Evolutionary conservation across 1,140 invertebrate genomes (phyloP).

Genomic region (Achatina immaculata): DNA sequence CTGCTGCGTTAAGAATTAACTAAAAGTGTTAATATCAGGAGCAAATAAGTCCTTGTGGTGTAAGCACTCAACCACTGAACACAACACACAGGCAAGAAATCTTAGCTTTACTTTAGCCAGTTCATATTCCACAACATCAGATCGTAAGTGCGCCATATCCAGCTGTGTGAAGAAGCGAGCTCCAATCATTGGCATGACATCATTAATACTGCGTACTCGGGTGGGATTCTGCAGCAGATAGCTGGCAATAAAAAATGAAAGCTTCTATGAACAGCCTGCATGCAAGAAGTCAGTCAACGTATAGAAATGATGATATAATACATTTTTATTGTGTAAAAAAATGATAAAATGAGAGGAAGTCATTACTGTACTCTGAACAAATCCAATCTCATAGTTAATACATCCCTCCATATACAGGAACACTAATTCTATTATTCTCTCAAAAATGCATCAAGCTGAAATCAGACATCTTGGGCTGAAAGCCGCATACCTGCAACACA

Average conservation of each 20-base stretch:
- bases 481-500: too few relatives aligned
- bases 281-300: neutral
- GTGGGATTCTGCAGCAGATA: constrained; percentile 82
- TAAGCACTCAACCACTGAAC: too few relatives aligned
- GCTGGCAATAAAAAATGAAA: constrained; percentile 53
- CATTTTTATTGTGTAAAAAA: neutral
- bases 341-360: constrained; percentile 2
- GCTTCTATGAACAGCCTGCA: too few relatives aligned
- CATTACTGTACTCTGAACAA: too few relatives aligned
- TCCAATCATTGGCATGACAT: constrained; percentile 99
- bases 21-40: neutral
- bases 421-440: too few relatives aligned
- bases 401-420: too few relatives aligned
- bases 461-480: too few relatives aligned
- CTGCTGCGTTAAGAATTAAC: neutral
- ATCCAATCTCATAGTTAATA: too few relatives aligned
- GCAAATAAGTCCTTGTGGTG: too few relatives aligned
- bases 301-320: neutral
- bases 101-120: constrained; percentile 81
- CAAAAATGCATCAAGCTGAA: too few relatives aligned
- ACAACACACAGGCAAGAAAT: too few relatives aligned
- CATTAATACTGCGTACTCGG: constrained; percentile 85
- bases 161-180: constrained; percentile 96
- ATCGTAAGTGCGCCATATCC: constrained; percentile 87
- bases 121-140: constrained; percentile 91